A percentile compares a stretch with the other conserved stretches of the same genome.
phyloP scores from a whole-genome alignment of 2,888 invertebrate species.

The Acrobasis suavella region DNA sequence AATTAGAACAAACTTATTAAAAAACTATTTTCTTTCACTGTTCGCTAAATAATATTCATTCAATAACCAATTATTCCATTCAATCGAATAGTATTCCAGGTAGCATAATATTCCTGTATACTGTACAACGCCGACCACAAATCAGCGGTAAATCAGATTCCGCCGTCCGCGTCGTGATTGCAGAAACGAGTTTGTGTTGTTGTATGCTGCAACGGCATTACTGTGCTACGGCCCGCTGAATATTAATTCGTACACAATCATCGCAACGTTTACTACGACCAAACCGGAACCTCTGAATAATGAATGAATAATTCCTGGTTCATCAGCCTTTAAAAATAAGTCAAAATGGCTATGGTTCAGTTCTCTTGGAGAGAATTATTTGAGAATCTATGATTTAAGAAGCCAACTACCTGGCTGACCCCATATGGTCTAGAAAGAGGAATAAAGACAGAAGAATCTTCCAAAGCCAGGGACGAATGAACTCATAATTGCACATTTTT shows the following conservation, averaged over 20 bases:
- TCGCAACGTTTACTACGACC: not conserved
- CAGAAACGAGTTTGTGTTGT: slow-evolving; percentile 55
- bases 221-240: slow-evolving; percentile 31
- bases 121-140: slow-evolving; percentile 37
- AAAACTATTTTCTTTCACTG: not conserved
- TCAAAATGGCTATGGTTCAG: too few species aligned
- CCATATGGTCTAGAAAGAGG: too few species aligned
- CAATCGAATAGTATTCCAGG: not conserved
- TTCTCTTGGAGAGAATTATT: too few species aligned
- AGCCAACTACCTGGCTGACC: too few species aligned
- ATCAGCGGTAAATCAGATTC: slow-evolving; percentile 75
- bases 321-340: too few species aligned
- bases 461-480: too few species aligned
- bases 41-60: not conserved
- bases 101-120: slow-evolving; percentile 9
- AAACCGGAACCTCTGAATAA: not conserved
- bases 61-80: not conserved
- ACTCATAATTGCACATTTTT: too few species aligned
- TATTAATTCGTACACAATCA: slow-evolving; percentile 21
- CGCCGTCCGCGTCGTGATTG: slow-evolving; percentile 71
- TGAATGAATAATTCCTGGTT: not conserved
- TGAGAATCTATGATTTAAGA: too few species aligned
- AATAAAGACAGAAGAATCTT: too few species aligned
- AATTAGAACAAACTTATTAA: too few species aligned
- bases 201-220: slow-evolving; percentile 47